These are phyloP conservation scores for Marisa cornuarietis DNA, from an alignment of 1,140 invertebrate species.

Conservation along the genomic window DNA sequence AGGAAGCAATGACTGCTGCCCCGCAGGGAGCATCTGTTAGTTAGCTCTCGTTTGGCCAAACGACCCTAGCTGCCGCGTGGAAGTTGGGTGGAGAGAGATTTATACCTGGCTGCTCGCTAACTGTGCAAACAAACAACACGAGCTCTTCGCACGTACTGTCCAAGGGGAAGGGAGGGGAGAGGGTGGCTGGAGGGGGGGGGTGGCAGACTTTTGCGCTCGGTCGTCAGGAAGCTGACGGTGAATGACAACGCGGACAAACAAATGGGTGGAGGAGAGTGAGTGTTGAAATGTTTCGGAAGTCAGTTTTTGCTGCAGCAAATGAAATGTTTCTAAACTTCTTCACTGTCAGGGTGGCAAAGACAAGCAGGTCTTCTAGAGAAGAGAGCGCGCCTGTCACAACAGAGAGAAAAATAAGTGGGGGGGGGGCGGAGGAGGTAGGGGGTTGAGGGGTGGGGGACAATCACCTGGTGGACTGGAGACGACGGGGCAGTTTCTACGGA, in stretches of 20 bases:
- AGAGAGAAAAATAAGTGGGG: too few relatives aligned
- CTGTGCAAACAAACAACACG: constrained; percentile 19
- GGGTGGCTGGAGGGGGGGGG: too few relatives aligned
- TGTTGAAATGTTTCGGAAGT: constrained; percentile 7
- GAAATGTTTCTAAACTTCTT: constrained; percentile 2
- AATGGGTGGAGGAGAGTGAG: neutral
- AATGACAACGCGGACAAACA: constrained; percentile 3
- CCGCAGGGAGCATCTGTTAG: constrained; percentile 12
- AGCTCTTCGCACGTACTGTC: neutral
- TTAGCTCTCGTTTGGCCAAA: neutral
- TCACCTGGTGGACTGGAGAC: too few relatives aligned
- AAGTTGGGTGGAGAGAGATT: constrained; percentile 21
- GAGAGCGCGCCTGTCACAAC: too few relatives aligned
- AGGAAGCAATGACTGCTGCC: constrained; percentile 19
- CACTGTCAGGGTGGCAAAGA: neutral
- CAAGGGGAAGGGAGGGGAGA: neutral
- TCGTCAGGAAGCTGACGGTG: neutral
- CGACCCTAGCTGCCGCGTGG: neutral
- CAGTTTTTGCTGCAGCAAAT: neutral
- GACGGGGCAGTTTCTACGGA: too few relatives aligned
- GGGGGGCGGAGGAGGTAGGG: too few relatives aligned
- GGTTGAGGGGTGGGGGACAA: too few relatives aligned
- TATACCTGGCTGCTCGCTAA: constrained; percentile 12
- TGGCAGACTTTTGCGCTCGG: neutral
- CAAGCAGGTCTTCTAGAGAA: too few relatives aligned